These are phyloP conservation scores for Eutrigla gurnardus DNA, from an alignment of 2,797 vertebrate genomes.

Conservation along the genomic window DNA sequence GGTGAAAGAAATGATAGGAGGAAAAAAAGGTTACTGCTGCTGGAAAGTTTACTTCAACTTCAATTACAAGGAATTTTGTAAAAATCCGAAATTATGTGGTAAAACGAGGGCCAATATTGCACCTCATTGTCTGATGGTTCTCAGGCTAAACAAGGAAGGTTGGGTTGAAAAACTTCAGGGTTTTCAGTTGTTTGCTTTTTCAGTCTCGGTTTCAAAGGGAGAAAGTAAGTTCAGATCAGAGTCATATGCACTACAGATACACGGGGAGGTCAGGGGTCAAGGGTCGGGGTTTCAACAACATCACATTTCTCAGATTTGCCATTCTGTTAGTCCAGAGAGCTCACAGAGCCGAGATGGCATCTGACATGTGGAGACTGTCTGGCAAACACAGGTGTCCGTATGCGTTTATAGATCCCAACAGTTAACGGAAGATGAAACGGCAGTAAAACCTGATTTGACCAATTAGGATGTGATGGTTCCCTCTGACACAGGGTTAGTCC, in stretches of 20 bases:
- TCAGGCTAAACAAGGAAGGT: constrained; percentile 31
- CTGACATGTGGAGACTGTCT: constrained; percentile 51
- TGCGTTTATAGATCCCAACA: constrained; percentile 30
- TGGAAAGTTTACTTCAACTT: constrained; percentile 9
- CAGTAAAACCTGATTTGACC: background rate
- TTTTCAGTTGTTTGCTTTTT: constrained; percentile 76
- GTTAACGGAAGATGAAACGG: constrained; percentile 21
- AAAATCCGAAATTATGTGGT: background rate
- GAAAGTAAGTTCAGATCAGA: constrained; percentile 69
- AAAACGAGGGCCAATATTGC: background rate
- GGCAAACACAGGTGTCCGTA: constrained; percentile 61
- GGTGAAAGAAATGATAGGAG: constrained; percentile 29
- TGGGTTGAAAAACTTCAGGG: constrained; percentile 41
- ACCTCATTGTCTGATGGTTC: constrained; percentile 18
- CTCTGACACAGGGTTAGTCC: background rate
- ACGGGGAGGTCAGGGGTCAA: constrained; percentile 69
- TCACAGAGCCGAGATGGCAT: constrained; percentile 44
- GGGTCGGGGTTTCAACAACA: constrained; percentile 78
- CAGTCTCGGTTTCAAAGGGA: constrained; percentile 78
- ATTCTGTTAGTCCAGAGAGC: constrained; percentile 46
- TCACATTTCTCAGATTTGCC: constrained; percentile 64
- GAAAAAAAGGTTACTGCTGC: constrained; percentile 19
- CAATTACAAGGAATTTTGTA: constrained; percentile 12
- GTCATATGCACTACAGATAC: constrained; percentile 72
- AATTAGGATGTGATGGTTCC: background rate